Base-by-base conservation (phyloP, 1,140 invertebrate species). In the Magallana gigas region DNA sequence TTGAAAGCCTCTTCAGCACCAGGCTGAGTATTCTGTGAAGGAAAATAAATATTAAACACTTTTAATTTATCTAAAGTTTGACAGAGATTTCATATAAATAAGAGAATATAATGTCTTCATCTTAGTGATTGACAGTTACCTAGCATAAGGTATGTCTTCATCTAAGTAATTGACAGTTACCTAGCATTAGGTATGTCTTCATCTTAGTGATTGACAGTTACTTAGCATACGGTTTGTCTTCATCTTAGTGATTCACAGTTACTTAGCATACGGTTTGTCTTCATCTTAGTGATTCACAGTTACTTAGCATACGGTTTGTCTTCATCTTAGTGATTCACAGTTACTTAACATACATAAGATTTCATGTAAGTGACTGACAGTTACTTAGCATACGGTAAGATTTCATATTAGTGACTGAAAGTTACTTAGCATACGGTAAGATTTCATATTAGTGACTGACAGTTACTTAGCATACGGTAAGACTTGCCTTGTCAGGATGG, bases 1-100 rank as follows among this genome's bases (percentile, higher is more conserved):
- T 99, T 99, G 94, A 99, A 99, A 56, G 98, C 98, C 95, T 99
- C 98, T 94, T 99, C 98, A 9, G 98, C 98, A 82, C 98, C 98
- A 11, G 97, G 97, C 94, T 98, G 97, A 93, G 97, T 97, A 95
- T 99, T 99, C 95, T 95, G 91, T 18, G 92, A 92, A 68, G 85
- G 12, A 56, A 85, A 83, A 83, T 14, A 29, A 80, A 36, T 14
- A 48, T 48, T 5, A 48, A 48, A 48, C 5, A 48, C 36, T 48
- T 2, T 48, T 48, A 5, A 5, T 48, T 48, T 4, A 48, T 48
- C 5, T 48, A 48, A 48, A 48, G 36, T 48, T 48, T 5, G 36
- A 48, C 5, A 4, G 36, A 48, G 36, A 4, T 18, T 16, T 64
- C 4, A 2, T 16, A 23, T 23, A 23, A 5, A 64, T 64, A 18